phyloP scores from a whole-genome alignment of 2,888 invertebrate species.

The Dryobota labecula region DNA sequence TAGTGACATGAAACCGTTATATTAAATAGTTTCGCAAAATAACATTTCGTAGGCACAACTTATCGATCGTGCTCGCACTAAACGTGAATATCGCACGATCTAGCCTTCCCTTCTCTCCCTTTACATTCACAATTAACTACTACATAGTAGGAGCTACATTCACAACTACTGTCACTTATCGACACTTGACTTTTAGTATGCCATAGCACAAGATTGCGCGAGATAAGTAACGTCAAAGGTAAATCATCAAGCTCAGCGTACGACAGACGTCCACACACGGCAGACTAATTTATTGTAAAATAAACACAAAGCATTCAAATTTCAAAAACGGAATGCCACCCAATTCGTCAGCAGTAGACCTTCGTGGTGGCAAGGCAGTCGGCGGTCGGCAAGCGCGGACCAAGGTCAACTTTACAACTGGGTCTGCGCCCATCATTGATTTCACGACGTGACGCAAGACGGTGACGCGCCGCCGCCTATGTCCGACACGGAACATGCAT shows the following conservation, averaged over 20 bases:
- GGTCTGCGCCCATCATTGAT: slow-evolving; percentile 84
- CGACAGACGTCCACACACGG: slow-evolving; percentile 51
- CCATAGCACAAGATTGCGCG: slow-evolving; percentile 12
- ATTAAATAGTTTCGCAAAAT: slow-evolving; percentile 59
- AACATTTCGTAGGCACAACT: slow-evolving; percentile 50
- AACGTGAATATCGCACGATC: slow-evolving; percentile 63
- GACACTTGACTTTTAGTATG: slow-evolving; percentile 14
- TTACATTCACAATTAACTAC: slow-evolving; percentile 46
- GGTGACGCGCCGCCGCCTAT: slow-evolving; percentile 70
- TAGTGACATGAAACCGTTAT: slow-evolving; percentile 45
- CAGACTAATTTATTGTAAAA: slow-evolving; percentile 44
- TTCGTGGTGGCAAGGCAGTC: slow-evolving; percentile 63
- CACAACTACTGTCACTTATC: slow-evolving; percentile 9
- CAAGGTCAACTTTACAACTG: slow-evolving; percentile 89
- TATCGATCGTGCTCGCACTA: slow-evolving; percentile 60
- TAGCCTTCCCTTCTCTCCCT: slow-evolving; percentile 51
- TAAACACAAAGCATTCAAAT: slow-evolving; percentile 56
- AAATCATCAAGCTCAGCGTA: slow-evolving; percentile 32
- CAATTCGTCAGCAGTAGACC: slow-evolving; percentile 62
- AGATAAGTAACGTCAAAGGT: slow-evolving; percentile 12
- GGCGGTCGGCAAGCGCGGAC: slow-evolving; percentile 68
- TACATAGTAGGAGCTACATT: slow-evolving; percentile 25
- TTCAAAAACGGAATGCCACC: slow-evolving; percentile 65
- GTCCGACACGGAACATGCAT: slow-evolving; percentile 75
- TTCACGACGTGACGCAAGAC: slow-evolving; percentile 84